These are phyloP conservation scores for Pelosia muscerda DNA, from an alignment of 2,888 invertebrate genomes.

Conservation along the genomic window DNA sequence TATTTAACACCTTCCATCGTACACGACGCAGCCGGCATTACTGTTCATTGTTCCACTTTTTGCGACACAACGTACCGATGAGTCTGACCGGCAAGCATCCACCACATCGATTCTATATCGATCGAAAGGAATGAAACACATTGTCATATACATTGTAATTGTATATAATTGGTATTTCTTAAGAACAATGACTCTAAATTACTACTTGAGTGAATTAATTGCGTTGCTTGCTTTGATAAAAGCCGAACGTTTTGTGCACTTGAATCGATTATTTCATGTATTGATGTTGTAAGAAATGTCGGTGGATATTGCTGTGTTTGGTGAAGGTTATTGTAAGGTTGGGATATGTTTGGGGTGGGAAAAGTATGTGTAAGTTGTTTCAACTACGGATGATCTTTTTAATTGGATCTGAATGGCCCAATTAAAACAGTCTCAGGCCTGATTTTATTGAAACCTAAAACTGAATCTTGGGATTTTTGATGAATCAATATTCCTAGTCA, in stretches of 20 bases:
- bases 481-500: no score
- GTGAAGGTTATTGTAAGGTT: constrained; percentile 12
- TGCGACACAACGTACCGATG: constrained; percentile 58
- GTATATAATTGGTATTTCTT: constrained; percentile 86
- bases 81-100: constrained; percentile 67
- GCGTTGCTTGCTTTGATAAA: constrained; percentile 76
- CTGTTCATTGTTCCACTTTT: constrained; percentile 79
- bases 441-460: no score
- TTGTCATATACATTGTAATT: constrained; percentile 85
- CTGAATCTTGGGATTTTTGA: no score
- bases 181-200: constrained; percentile 85
- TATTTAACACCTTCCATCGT: constrained; percentile 72
- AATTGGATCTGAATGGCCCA: no score
- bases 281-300: constrained; percentile 50
- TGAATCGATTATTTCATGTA: constrained; percentile 58
- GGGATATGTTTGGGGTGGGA: background rate
- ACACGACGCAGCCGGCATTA: constrained; percentile 53
- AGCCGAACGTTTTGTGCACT: constrained; percentile 72
- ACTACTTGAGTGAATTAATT: constrained; percentile 84
- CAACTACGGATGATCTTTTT: no score
- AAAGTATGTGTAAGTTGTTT: background rate
- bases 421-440: no score
- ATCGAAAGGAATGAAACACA: constrained; percentile 79
- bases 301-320: constrained; percentile 40
- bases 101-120: constrained; percentile 79